These are phyloP conservation scores for Thalassaphorura encarpata DNA, from an alignment of 1,140 invertebrate genomes.

Conservation along the genomic window DNA sequence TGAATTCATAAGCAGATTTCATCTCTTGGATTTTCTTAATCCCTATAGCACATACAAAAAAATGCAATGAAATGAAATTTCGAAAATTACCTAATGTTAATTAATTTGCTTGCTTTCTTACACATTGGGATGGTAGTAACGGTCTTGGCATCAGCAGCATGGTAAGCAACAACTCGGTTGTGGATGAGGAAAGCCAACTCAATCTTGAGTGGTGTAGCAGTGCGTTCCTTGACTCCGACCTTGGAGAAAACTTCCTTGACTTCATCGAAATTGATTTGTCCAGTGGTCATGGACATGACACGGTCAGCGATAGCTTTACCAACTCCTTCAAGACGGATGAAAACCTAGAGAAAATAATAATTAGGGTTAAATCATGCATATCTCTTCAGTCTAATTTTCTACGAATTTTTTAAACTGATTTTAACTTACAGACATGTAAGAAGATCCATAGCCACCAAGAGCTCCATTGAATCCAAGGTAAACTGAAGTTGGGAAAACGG, in stretches of 20 bases:
- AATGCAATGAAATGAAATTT: neutral
- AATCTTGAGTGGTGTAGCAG: conserved; percentile 19
- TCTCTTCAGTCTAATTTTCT: neutral
- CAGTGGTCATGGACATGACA: conserved; percentile 28
- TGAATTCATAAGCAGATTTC: conserved; percentile 22
- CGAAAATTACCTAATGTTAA: neutral
- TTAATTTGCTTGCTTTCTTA: too few relatives aligned
- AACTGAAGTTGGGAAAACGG: conserved; percentile 19
- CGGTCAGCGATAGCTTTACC: conserved; percentile 20
- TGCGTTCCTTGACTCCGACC: conserved; percentile 29
- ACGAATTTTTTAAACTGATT: too few relatives aligned
- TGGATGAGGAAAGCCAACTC: conserved; percentile 28
- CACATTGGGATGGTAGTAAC: too few relatives aligned
- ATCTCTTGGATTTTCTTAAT: conserved; percentile 25
- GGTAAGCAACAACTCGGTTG: conserved; percentile 25
- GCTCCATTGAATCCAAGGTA: conserved; percentile 24
- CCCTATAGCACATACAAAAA: conserved; percentile 6
- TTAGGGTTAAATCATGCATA: neutral
- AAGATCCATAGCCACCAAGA: conserved; percentile 24
- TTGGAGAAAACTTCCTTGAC: conserved; percentile 20
- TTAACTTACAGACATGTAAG: conserved; percentile 21
- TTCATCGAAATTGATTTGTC: conserved; percentile 17
- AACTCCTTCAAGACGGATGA: conserved; percentile 30
- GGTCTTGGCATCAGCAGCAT: conserved; percentile 23
- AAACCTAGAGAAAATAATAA: conserved; percentile 14